Evolutionary conservation across 2,888 invertebrate genomes (phyloP).

Genomic region (Ephialtes manifestator): DNA sequence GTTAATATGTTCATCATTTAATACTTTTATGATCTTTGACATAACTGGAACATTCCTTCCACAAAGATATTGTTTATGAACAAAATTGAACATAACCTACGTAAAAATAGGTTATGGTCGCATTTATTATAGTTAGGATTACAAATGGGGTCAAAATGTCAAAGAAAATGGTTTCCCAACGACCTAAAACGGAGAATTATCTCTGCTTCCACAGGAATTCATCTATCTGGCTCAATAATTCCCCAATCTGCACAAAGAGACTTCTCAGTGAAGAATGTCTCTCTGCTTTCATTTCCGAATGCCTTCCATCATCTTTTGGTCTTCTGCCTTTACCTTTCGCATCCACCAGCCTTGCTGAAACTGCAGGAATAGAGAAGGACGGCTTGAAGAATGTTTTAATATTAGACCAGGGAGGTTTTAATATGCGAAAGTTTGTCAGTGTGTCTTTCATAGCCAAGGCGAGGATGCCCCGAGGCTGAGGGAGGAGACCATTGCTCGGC

Average conservation of each 20-base stretch:
- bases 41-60: too few relatives aligned
- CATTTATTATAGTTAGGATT: not conserved
- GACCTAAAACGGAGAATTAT: not conserved
- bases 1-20: too few relatives aligned
- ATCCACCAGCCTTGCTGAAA: not conserved
- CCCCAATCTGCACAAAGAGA: constrained; percentile 19
- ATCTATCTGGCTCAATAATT: constrained; percentile 42
- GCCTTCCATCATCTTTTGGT: constrained; percentile 13
- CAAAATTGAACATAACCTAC: not conserved
- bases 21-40: too few relatives aligned
- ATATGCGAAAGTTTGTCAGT: constrained; percentile 74
- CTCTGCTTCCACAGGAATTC: constrained; percentile 5
- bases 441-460: constrained; percentile 44
- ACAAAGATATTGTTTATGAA: too few relatives aligned
- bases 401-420: constrained; percentile 72
- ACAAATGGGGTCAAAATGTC: not conserved
- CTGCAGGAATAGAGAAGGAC: constrained; percentile 10
- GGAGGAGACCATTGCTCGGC: constrained; percentile 20
- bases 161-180: not conserved
- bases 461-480: constrained; percentile 12
- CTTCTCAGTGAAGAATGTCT: constrained; percentile 38
- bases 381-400: constrained; percentile 75
- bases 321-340: not conserved
- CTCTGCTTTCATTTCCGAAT: constrained; percentile 46
- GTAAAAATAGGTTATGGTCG: not conserved